Conservation (phyloP, 1,140 invertebrate species). For the Penaeus japonicus region DNA sequence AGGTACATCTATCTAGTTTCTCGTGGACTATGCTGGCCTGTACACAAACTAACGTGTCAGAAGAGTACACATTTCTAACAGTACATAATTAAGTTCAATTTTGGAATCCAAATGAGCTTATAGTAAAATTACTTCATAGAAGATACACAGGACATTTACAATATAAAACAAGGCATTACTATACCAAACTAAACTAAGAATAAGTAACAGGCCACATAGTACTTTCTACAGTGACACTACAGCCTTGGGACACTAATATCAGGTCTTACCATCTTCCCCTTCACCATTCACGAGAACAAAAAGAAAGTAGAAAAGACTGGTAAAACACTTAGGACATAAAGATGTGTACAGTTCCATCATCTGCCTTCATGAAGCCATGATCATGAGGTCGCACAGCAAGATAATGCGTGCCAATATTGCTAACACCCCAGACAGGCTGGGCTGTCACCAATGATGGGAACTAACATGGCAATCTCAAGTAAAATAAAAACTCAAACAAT, state of each 20-base stretch:
- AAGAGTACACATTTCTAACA: not conserved
- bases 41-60: conserved; percentile 26
- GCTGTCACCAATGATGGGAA: not conserved
- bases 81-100: not conserved
- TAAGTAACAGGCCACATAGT: conserved; percentile 55
- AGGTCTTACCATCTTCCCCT: conserved; percentile 56
- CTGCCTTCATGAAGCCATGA: conserved; percentile 48
- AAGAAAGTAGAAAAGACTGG: conserved; percentile 55
- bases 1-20: conserved; percentile 53
- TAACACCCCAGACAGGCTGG: conserved; percentile 40
- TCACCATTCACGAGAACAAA: conserved; percentile 57
- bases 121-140: not conserved
- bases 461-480: conserved; percentile 47
- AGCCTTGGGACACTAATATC: conserved; percentile 56
- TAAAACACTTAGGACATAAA: conserved; percentile 55
- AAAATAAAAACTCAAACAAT: conserved; percentile 40
- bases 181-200: conserved; percentile 19
- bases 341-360: conserved; percentile 51
- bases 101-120: not conserved
- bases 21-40: conserved; percentile 52
- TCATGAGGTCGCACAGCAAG: conserved; percentile 37
- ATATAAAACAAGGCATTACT: conserved; percentile 20
- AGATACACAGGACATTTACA: conserved; percentile 23
- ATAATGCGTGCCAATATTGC: conserved; percentile 42
- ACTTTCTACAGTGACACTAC: conserved; percentile 55